Evolutionary conservation across 2,888 invertebrate genomes (phyloP).

Genomic region (Dorcus parallelipipedus): DNA sequence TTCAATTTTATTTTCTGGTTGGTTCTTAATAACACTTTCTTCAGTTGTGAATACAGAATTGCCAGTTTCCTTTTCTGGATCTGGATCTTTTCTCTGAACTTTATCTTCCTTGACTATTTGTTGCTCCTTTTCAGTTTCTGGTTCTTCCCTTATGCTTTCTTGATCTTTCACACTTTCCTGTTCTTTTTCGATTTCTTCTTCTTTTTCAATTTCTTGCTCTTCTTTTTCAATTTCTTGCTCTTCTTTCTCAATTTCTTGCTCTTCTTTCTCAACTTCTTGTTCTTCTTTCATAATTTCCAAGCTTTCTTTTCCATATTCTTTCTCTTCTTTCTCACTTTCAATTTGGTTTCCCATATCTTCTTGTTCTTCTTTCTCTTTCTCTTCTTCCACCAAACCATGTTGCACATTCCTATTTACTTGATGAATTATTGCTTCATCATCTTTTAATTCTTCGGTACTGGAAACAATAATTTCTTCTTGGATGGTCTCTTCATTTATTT

Average conservation of each 20-base stretch:
- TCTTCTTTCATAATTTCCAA: background rate
- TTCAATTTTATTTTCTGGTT: too few species aligned
- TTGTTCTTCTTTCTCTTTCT: constrained; percentile 18
- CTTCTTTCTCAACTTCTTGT: constrained; percentile 26
- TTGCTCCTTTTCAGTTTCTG: background rate
- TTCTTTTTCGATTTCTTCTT: constrained; percentile 28
- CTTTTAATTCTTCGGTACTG: constrained; percentile 4
- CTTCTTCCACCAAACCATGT: background rate
- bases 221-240: constrained; percentile 8
- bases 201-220: constrained; percentile 6
- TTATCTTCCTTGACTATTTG: constrained; percentile 1
- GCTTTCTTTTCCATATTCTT: background rate
- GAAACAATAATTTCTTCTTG: constrained; percentile 22
- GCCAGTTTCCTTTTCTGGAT: background rate
- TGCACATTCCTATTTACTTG: constrained; percentile 6
- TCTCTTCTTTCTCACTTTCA: constrained; percentile 8
- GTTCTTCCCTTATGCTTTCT: background rate
- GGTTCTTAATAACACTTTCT: background rate
- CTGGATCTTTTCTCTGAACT: background rate
- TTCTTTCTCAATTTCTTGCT: constrained; percentile 22
- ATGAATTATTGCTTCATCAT: constrained; percentile 14
- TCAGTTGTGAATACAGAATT: background rate
- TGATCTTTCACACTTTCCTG: constrained; percentile 11
- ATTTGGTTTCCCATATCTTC: constrained; percentile 10
- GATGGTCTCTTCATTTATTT: constrained; percentile 26